These are phyloP conservation scores for Sminthurinus signatus DNA, from an alignment of 1,140 invertebrate genomes.

Conservation along the genomic window DNA sequence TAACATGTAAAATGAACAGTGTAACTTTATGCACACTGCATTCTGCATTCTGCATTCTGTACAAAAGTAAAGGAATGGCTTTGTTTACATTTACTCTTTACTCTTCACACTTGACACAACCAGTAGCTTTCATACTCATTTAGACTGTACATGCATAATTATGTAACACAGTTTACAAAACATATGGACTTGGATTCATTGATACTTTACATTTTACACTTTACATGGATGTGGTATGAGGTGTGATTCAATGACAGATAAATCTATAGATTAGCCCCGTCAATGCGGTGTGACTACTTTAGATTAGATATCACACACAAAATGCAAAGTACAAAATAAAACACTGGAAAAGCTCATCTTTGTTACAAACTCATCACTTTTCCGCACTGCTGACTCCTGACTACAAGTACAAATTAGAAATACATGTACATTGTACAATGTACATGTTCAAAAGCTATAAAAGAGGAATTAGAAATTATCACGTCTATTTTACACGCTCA, in stretches of 20 bases:
- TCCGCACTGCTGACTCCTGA: conserved; percentile 1
- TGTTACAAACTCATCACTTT: conserved; percentile 6
- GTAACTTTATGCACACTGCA: background rate
- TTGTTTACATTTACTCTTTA: too few species aligned
- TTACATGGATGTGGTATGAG: background rate
- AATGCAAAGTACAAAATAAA: too few species aligned
- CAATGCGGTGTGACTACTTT: background rate
- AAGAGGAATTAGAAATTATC: background rate
- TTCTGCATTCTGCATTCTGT: too few species aligned
- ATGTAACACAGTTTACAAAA: too few species aligned
- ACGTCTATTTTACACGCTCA: background rate
- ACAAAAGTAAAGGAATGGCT: too few species aligned
- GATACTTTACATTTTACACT: background rate
- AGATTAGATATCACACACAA: background rate
- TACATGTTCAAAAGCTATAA: background rate
- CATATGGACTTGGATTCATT: background rate
- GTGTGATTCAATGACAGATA: background rate
- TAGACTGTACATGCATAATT: too few species aligned
- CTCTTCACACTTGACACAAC: too few species aligned
- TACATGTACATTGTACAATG: too few species aligned
- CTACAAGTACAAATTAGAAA: background rate
- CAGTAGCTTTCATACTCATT: too few species aligned
- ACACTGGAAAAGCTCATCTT: conserved; percentile 2
- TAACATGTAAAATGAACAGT: background rate
- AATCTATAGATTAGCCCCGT: background rate